Conservation (phyloP, 2,113 vertebrate species). For the Lycaon pictus region DNA sequence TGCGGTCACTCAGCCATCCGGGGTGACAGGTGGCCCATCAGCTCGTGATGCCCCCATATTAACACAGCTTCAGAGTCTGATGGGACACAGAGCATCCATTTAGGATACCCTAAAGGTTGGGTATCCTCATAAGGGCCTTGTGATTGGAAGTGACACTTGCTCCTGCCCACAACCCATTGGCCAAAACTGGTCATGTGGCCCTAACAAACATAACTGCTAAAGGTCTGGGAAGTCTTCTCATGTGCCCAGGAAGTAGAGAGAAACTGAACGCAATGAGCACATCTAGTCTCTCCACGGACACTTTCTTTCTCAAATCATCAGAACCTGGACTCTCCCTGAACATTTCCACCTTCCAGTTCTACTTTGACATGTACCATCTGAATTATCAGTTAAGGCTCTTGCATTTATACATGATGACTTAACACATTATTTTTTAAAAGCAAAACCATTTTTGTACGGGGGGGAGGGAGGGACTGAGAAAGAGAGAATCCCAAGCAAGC, state of each 20-base stretch:
- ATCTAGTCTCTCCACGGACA: not conserved
- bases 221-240: no score
- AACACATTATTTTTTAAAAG: not conserved
- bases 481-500: not conserved
- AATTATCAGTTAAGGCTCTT: not conserved
- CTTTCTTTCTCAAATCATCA: not conserved
- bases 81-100: not conserved
- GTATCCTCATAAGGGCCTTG: not conserved
- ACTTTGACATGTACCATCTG: not conserved
- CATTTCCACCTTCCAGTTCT: not conserved
- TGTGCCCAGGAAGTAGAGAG: not conserved
- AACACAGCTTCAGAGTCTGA: not conserved
- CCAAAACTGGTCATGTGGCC: not conserved
- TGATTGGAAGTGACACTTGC: not conserved
- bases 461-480: not conserved
- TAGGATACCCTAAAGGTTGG: no score
- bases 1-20: not conserved
- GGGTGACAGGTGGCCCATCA: not conserved
- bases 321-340: not conserved
- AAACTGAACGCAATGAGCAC: not conserved
- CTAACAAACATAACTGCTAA: not conserved
- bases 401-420: not conserved
- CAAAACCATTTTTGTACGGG: not conserved
- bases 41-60: not conserved
- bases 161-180: not conserved